Evolutionary conservation across 53 echinoderm and acorn worm genomes (phyloP).

Genomic region (Echinometra lucunter): DNA sequence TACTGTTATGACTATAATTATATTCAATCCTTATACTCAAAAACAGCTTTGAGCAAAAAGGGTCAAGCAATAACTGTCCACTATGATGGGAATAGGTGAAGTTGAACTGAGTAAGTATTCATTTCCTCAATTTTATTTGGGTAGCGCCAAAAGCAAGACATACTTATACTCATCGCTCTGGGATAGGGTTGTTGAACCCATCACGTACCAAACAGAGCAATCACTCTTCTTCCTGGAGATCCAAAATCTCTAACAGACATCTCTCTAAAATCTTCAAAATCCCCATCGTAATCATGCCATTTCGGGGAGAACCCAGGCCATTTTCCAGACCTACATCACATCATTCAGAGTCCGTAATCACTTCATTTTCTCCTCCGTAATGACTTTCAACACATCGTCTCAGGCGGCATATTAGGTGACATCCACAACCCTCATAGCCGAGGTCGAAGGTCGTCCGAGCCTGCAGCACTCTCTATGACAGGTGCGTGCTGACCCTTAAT

Average conservation of each 20-base stretch:
- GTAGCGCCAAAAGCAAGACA: background rate
- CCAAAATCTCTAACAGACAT: background rate
- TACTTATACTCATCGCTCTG: background rate
- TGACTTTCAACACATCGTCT: constrained; percentile 57
- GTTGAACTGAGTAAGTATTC: background rate
- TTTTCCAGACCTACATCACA: background rate
- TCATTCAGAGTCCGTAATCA: background rate
- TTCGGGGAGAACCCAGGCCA: background rate
- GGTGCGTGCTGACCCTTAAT: constrained; percentile 52
- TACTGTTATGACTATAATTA: background rate
- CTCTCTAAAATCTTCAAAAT: background rate
- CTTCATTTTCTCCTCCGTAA: constrained; percentile 41
- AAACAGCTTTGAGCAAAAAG: background rate
- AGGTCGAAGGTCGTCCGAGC: constrained; percentile 40
- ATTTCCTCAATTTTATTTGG: constrained; percentile 4
- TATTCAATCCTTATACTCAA: background rate
- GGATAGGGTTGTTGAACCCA: constrained; percentile 14
- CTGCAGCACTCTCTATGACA: constrained; percentile 40
- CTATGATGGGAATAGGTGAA: background rate
- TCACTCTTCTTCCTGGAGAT: background rate
- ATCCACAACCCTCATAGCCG: constrained; percentile 49
- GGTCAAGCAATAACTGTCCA: background rate
- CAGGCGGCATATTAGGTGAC: constrained; percentile 44
- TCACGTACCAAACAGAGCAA: background rate
- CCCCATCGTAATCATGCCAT: background rate